Conservation (phyloP, 2,113 vertebrate species). For the Epinephelus lanceolatus region DNA sequence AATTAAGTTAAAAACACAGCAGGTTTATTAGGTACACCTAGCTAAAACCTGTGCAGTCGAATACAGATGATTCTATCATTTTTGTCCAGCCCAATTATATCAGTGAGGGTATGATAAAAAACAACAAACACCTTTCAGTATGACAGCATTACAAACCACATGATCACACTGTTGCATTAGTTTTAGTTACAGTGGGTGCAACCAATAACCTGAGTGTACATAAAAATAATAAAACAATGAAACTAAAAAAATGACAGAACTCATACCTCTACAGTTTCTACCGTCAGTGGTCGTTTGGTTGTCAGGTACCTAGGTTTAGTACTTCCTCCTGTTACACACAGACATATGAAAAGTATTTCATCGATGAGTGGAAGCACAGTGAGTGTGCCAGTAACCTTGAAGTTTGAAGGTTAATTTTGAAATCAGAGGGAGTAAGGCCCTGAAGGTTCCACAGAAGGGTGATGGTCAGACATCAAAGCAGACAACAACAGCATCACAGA, state of each 20-base stretch:
- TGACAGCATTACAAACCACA: too few species aligned
- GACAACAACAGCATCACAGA: background rate
- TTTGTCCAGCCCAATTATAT: too few species aligned
- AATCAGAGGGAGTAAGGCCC: background rate
- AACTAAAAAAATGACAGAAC: background rate
- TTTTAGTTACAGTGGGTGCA: too few species aligned
- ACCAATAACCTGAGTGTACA: background rate
- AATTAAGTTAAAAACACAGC: too few species aligned
- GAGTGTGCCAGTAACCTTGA: background rate
- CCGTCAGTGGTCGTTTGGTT: constrained; percentile 20
- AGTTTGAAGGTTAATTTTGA: background rate
- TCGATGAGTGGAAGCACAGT: background rate
- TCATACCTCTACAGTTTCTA: constrained; percentile 62
- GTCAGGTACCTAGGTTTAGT: constrained; percentile 50
- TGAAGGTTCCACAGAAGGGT: background rate
- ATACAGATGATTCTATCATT: too few species aligned
- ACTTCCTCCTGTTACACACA: constrained; percentile 38
- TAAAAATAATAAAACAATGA: background rate
- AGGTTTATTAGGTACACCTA: too few species aligned
- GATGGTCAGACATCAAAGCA: background rate
- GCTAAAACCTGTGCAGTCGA: too few species aligned
- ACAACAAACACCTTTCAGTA: too few species aligned
- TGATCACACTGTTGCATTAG: too few species aligned
- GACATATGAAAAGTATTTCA: background rate
- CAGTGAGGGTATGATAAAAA: background rate